Conservation (phyloP, 2,797 vertebrate species). For the Sphenodon punctatus region DNA sequence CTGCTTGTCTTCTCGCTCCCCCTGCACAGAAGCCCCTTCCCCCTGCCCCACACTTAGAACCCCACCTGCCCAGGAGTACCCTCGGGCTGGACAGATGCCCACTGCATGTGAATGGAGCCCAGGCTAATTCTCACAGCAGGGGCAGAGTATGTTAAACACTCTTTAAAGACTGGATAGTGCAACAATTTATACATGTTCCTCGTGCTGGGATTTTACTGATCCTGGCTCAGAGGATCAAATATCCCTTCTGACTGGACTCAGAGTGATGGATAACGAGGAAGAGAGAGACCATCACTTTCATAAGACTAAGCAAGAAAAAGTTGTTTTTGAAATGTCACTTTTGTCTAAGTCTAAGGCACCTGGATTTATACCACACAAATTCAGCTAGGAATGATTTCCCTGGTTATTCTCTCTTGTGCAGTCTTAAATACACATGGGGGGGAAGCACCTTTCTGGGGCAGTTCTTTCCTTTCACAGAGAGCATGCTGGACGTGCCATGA, state of each 20-base stretch:
- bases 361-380: no score
- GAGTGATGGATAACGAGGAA: fast-evolving
- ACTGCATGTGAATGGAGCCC: no score
- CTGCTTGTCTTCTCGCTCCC: no score
- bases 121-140: fast-evolving
- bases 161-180: background rate
- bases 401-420: background rate
- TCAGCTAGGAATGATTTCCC: background rate
- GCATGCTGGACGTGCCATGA: background rate
- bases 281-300: background rate
- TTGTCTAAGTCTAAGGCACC: no score
- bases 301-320: background rate
- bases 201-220: background rate
- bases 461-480: no score
- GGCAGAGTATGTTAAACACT: background rate
- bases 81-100: background rate
- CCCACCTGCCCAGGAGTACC: background rate
- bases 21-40: no score
- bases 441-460: no score
- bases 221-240: no score
- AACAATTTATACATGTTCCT: fast-evolving
- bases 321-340: slow-evolving; percentile 31
- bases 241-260: background rate
- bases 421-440: background rate
- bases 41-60: no score